Evolutionary conservation across 2,113 vertebrate species (phyloP), one percentile per base, ranked within the genome.

Genomic region (Apistogramma diplotaenia): DNA sequence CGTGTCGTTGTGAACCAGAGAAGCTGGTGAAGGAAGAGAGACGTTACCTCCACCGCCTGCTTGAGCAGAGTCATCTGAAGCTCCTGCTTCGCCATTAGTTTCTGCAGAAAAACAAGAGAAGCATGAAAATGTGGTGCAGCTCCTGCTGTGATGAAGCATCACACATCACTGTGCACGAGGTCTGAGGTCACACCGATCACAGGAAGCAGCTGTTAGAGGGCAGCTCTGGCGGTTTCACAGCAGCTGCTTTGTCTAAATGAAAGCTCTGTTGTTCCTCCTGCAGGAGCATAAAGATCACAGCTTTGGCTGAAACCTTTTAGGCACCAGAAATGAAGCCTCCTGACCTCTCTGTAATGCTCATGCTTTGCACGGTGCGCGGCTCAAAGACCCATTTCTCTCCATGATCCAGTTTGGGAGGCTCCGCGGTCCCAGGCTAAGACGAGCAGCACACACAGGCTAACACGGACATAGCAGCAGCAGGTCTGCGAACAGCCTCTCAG

Each of bases 31-130:
- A 16, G 23, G 51, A 3, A 11, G 8, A 57, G 43, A 13, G 13
- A 56, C 1, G 7, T 79, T 92, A 99, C 98, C 96, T 99, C 98
- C 43, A 99, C 98, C 0, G 98, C 97, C 94, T 99, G 97, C 85
- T 99, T 99, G 86, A 99, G 97, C 59, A 99, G 91, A 80, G 94
- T 97, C 97, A 99, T 98, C 93, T 99, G 97, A 61, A 96, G 91
- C 86, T 98, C 97, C 93, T 99, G 97, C 90, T 97, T 98, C 13
- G 96, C 96, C 78, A 98, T 95, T 86, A 97, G 86, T 89, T 96
- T 98, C 98, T 99, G 85, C 8, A 79, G 91, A 90, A 40, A 59
- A n/a, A 76, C 35, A 18, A 6, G 73, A 77, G n/a, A 82, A 5
- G 13, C 0, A 25, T 82, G n/a, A 43, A n/a, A 73, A 88, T 18